Conservation (phyloP, 1,140 invertebrate species). For the Drosophila lacteicornis region DNA sequence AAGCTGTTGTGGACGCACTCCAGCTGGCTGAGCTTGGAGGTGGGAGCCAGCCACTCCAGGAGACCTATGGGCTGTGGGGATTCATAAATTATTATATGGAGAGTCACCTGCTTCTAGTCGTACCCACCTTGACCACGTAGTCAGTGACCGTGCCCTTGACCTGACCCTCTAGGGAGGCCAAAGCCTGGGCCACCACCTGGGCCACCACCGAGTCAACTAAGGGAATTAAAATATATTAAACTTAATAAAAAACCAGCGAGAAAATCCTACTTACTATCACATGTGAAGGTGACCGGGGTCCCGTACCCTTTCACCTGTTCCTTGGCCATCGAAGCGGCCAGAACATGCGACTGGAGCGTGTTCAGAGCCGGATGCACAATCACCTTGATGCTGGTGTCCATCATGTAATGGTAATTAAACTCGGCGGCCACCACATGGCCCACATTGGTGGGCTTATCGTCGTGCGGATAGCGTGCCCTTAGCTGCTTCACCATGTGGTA, state of each 20-base stretch:
- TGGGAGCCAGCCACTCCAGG: conserved; percentile 85
- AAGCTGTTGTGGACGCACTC: conserved; percentile 97
- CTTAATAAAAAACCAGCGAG: too few species aligned
- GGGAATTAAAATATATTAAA: conserved; percentile 60
- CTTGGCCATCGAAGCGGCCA: conserved; percentile 67
- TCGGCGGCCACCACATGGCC: conserved; percentile 93
- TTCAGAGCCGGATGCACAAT: conserved; percentile 90
- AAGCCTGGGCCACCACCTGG: conserved; percentile 94
- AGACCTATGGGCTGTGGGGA: conserved; percentile 73
- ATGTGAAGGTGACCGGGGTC: conserved; percentile 93
- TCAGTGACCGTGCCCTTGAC: conserved; percentile 88
- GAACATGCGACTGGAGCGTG: conserved; percentile 84
- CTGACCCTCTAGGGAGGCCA: conserved; percentile 91
- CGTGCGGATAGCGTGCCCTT: conserved; percentile 88
- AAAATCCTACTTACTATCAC: conserved; percentile 89
- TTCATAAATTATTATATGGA: neutral
- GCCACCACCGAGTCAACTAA: conserved; percentile 93
- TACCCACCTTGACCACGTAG: conserved; percentile 86
- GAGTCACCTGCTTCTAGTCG: rapidly evolving
- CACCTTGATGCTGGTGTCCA: conserved; percentile 94
- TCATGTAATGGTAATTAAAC: conserved; percentile 90
- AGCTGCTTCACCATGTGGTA: conserved; percentile 89
- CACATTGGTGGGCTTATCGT: conserved; percentile 90
- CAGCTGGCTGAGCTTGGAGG: conserved; percentile 92
- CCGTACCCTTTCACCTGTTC: conserved; percentile 85